phyloP scores from a whole-genome alignment of 1,140 invertebrate genomes.

The Drosophila neocordata region DNA sequence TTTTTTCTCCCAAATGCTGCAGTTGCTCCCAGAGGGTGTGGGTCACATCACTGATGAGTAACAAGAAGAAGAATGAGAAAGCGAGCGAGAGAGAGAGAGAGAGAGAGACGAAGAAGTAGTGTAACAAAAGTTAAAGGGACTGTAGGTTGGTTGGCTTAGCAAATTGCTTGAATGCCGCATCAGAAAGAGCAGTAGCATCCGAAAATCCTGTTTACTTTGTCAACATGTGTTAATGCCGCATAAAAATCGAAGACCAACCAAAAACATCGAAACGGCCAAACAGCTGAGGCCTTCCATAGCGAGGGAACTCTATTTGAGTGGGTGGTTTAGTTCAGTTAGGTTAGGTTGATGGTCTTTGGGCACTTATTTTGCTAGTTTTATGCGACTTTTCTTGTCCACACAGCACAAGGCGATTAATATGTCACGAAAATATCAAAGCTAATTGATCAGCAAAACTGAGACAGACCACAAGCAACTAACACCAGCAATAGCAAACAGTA shows the following conservation, averaged over 20 bases:
- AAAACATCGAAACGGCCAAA: conserved; percentile 14
- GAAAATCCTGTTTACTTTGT: conserved; percentile 79
- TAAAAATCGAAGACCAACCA: conserved; percentile 63
- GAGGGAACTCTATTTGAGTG: neutral
- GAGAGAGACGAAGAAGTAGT: neutral
- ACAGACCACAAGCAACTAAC: conserved; percentile 23
- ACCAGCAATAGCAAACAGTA: neutral
- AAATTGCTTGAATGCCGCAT: conserved; percentile 50
- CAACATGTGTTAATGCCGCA: conserved; percentile 79
- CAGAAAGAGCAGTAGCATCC: conserved; percentile 53
- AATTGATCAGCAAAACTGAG: conserved; percentile 62
- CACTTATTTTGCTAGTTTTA: conserved; percentile 48
- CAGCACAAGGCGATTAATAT: conserved; percentile 67
- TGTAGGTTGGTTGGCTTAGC: conserved; percentile 34
- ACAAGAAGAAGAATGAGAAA: neutral
- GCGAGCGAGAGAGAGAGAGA: too few relatives aligned
- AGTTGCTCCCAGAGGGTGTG: conserved; percentile 23
- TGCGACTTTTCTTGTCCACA: conserved; percentile 60
- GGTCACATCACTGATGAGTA: neutral
- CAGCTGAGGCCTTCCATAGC: conserved; percentile 26
- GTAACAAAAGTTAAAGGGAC: conserved; percentile 14
- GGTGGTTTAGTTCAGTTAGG: too few relatives aligned
- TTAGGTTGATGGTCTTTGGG: conserved; percentile 9
- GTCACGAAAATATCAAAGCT: conserved; percentile 76
- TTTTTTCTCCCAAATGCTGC: conserved; percentile 32